Percentiles rank a stretch among this genome's conserved stretches.
These are phyloP conservation scores for Notothenia rossii DNA, from an alignment of 2,113 vertebrate genomes.

Conservation along the genomic window DNA sequence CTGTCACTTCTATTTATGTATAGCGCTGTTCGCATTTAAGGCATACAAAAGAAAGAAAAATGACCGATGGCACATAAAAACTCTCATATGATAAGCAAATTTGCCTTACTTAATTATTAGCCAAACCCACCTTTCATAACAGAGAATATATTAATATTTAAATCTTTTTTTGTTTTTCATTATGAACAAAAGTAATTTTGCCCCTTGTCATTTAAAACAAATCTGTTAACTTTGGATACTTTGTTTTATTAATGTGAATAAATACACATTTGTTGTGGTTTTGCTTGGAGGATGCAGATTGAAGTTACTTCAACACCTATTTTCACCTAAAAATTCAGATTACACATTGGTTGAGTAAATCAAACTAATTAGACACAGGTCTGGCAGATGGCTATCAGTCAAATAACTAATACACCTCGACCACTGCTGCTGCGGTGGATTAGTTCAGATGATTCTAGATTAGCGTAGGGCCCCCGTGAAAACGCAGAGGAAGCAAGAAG, in stretches of 20 bases:
- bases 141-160: not conserved
- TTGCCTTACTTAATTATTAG: not conserved
- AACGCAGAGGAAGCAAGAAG: constrained; percentile 66
- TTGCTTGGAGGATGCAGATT: not conserved
- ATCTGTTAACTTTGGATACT: not conserved
- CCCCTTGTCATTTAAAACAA: not conserved
- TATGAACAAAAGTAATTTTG: too few species aligned
- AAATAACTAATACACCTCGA: constrained; percentile 60
- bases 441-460: constrained; percentile 73
- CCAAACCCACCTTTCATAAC: not conserved
- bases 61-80: too few species aligned
- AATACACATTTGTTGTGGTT: not conserved
- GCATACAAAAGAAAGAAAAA: not conserved
- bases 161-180: not conserved
- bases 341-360: constrained; percentile 44
- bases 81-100: not conserved
- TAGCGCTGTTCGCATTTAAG: constrained; percentile 16
- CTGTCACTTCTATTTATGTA: constrained; percentile 3
- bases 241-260: not conserved
- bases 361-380: constrained; percentile 54
- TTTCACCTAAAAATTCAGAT: constrained; percentile 12
- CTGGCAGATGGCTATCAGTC: constrained; percentile 64
- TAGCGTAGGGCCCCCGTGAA: constrained; percentile 66
- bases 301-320: not conserved
- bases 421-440: constrained; percentile 58